Evolutionary conservation across 2,113 vertebrate species (phyloP).

Genomic region (Dipodomys merriami): DNA sequence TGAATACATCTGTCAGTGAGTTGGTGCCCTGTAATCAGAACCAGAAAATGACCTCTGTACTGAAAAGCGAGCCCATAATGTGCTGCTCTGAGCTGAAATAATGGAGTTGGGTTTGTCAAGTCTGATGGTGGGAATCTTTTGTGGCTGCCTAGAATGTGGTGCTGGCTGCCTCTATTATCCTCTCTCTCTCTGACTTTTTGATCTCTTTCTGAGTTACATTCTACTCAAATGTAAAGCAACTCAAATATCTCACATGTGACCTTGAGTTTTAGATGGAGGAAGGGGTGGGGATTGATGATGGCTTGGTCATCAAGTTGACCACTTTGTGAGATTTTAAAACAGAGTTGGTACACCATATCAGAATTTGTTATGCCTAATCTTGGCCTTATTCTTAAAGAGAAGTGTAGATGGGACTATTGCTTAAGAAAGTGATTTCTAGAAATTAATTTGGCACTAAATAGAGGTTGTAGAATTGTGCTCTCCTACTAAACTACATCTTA

Average conservation of each 20-base stretch:
- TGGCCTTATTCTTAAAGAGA: conserved; percentile 58
- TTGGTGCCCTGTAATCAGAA: conserved; percentile 74
- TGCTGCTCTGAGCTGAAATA: conserved; percentile 60
- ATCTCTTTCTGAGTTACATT: conserved; percentile 60
- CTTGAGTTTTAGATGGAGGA: neutral
- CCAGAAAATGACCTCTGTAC: conserved; percentile 72
- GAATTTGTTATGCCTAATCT: neutral
- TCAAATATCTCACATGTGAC: conserved; percentile 15
- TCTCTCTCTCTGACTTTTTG: conserved; percentile 35
- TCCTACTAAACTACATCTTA: neutral
- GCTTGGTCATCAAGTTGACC: neutral
- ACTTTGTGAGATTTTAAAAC: conserved; percentile 33
- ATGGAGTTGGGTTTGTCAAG: conserved; percentile 42
- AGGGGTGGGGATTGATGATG: neutral
- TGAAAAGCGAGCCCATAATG: conserved; percentile 62
- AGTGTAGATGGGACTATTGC: neutral
- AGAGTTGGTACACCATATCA: neutral
- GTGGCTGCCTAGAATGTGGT: conserved; percentile 34
- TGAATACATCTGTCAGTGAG: conserved; percentile 61
- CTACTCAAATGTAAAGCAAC: neutral
- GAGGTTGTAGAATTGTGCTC: neutral
- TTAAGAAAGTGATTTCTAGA: neutral
- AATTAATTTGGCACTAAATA: neutral
- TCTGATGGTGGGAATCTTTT: conserved; percentile 47
- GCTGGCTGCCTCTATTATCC: conserved; percentile 31